A percentile compares a stretch with the other conserved stretches of the same genome.
phyloP scores from a whole-genome alignment of 35 echinoderm and acorn worm genomes.

The Diadema setosum region DNA sequence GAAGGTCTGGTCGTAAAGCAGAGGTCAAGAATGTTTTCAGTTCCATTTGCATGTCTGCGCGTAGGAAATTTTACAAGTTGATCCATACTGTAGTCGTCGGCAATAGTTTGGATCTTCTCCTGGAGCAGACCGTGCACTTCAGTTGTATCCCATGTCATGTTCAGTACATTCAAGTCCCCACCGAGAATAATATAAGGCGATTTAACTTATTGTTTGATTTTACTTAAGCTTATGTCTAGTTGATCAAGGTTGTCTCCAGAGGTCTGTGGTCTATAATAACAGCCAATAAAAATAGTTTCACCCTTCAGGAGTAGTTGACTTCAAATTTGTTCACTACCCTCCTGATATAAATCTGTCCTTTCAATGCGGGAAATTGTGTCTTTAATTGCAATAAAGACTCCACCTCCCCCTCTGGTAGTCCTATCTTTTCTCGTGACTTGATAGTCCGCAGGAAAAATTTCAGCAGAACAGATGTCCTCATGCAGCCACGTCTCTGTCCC shows the following conservation, averaged over 20 bases:
- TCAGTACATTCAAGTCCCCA: background rate
- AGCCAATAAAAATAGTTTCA: too few relatives aligned
- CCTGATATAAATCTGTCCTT: too few relatives aligned
- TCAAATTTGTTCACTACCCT: too few relatives aligned
- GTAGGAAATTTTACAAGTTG: background rate
- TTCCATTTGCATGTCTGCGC: background rate
- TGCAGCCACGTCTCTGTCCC: too few relatives aligned
- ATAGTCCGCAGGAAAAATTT: too few relatives aligned
- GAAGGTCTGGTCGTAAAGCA: background rate
- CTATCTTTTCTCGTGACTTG: too few relatives aligned
- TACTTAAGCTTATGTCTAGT: background rate
- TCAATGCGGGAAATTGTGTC: too few relatives aligned
- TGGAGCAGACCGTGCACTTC: background rate
- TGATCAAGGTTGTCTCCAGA: background rate
- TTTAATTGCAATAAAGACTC: too few relatives aligned
- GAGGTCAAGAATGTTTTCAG: background rate
- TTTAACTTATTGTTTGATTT: background rate
- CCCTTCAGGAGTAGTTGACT: too few relatives aligned
- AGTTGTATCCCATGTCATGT: background rate
- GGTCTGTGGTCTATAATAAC: too few relatives aligned
- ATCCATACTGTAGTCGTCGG: background rate
- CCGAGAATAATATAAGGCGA: background rate
- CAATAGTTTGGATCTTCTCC: background rate
- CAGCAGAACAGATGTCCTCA: too few relatives aligned
- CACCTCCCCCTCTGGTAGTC: too few relatives aligned